These are phyloP conservation scores for Andrena dorsata DNA, from an alignment of 2,888 invertebrate species.

Conservation along the genomic window DNA sequence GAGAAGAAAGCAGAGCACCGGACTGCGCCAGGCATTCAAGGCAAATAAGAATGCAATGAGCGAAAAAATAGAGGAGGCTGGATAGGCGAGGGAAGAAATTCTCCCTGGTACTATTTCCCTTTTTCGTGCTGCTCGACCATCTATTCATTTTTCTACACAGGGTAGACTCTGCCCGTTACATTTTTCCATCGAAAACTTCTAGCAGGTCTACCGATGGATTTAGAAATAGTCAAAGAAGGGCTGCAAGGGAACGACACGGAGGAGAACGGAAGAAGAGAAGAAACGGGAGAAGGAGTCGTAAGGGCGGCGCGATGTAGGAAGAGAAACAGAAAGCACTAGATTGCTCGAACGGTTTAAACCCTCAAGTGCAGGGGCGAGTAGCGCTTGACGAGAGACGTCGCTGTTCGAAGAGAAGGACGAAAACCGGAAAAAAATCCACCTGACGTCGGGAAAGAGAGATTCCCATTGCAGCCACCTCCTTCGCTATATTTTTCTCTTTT, in stretches of 20 bases:
- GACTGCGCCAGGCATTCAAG: not conserved
- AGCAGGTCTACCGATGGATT: conserved; percentile 44
- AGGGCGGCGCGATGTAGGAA: conserved; percentile 34
- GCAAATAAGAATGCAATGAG: conserved; percentile 22
- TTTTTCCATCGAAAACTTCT: conserved; percentile 57
- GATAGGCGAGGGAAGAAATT: conserved; percentile 14
- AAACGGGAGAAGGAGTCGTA: conserved; percentile 22
- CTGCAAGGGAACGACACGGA: not conserved
- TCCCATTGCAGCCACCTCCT: conserved; percentile 33
- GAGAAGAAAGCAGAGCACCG: conserved; percentile 7
- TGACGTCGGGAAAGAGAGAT: conserved; percentile 51
- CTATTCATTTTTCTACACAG: conserved; percentile 8
- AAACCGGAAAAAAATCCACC: conserved; percentile 61
- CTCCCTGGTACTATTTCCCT: not conserved
- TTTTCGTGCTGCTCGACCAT: conserved; percentile 1
- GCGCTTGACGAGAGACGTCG: conserved; percentile 44
- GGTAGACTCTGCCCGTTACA: conserved; percentile 42
- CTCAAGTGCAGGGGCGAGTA: conserved; percentile 57
- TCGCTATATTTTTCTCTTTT: conserved; percentile 19
- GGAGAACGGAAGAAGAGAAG: conserved; percentile 21
- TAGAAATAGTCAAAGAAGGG: not conserved
- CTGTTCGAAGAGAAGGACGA: conserved; percentile 39
- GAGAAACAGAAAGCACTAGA: conserved; percentile 49
- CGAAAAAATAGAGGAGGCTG: not conserved
- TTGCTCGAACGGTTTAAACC: conserved; percentile 62